Percentiles rank a stretch among this genome's conserved stretches.
phyloP scores from a whole-genome alignment of 2,797 vertebrate species.

The Craterocephalus amniculus region DNA sequence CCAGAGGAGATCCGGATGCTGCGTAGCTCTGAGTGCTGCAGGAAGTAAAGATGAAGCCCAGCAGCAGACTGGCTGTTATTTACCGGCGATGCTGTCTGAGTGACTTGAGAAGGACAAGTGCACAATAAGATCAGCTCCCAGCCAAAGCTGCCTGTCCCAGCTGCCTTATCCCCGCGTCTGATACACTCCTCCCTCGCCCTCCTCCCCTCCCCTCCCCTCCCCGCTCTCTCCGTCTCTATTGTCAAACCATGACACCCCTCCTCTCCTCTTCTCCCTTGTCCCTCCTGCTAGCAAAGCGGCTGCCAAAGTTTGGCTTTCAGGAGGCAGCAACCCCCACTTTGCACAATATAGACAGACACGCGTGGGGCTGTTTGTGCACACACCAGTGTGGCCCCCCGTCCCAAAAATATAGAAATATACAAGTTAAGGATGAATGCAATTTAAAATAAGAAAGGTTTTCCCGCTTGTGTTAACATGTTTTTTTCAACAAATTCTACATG shows the following conservation, averaged over 20 bases:
- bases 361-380: conserved; percentile 27
- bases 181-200: conserved; percentile 64
- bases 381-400: neutral
- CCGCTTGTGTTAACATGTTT: neutral
- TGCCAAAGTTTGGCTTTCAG: conserved; percentile 72
- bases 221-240: conserved; percentile 55
- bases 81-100: conserved; percentile 27
- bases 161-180: conserved; percentile 79
- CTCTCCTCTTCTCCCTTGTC: conserved; percentile 9
- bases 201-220: conserved; percentile 56
- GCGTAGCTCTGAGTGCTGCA: neutral
- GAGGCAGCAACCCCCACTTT: conserved; percentile 35
- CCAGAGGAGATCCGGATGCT: conserved; percentile 21
- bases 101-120: conserved; percentile 64
- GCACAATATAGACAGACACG: conserved; percentile 39
- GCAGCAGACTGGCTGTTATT: conserved; percentile 4
- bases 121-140: conserved; percentile 78
- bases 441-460: neutral
- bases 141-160: conserved; percentile 74
- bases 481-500: conserved; percentile 2
- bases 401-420: neutral
- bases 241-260: conserved; percentile 49
- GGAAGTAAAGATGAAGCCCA: neutral
- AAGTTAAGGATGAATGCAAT: neutral
- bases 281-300: conserved; percentile 44